Evolutionary conservation across 2,113 vertebrate species (phyloP).

Genomic region (Alosa alosa): DNA sequence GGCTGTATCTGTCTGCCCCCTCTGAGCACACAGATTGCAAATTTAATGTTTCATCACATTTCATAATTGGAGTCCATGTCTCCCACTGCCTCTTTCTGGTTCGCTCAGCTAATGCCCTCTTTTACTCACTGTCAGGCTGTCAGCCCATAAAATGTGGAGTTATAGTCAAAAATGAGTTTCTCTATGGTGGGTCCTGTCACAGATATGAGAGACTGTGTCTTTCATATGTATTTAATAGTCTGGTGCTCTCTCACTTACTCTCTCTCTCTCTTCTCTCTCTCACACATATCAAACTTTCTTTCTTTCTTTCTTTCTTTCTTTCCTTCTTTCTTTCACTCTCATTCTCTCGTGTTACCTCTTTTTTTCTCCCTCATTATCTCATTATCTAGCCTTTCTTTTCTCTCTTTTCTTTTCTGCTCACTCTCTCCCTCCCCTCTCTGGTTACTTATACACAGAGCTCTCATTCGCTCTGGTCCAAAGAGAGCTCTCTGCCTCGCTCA

Average conservation of each 20-base stretch:
- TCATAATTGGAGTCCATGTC: conserved; percentile 2
- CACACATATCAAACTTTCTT: not conserved
- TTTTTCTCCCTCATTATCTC: conserved; percentile 5
- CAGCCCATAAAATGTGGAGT: not conserved
- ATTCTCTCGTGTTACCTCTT: not conserved
- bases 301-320: not conserved
- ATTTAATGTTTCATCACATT: conserved; percentile 19
- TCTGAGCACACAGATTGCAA: not conserved
- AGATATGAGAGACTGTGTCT: not conserved
- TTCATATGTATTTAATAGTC: conserved; percentile 2
- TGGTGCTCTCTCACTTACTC: not conserved
- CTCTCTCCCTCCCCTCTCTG: not conserved
- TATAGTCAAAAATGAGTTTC: not conserved
- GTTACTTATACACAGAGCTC: not conserved
- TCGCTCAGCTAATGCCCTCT: not conserved
- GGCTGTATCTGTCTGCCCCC: not conserved
- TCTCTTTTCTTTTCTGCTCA: not conserved
- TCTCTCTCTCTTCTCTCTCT: not conserved
- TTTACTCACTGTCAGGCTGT: conserved; percentile 5
- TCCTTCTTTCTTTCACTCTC: not conserved
- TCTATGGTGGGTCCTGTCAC: not conserved
- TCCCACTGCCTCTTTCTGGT: not conserved
- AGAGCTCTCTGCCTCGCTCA: conserved; percentile 10
- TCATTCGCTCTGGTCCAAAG: conserved; percentile 22
- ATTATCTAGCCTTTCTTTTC: not conserved